Percentiles rank a stretch among this genome's conserved stretches.
These are phyloP conservation scores for Leucophora obtusa DNA, from an alignment of 2,888 invertebrate species.

Conservation along the genomic window DNA sequence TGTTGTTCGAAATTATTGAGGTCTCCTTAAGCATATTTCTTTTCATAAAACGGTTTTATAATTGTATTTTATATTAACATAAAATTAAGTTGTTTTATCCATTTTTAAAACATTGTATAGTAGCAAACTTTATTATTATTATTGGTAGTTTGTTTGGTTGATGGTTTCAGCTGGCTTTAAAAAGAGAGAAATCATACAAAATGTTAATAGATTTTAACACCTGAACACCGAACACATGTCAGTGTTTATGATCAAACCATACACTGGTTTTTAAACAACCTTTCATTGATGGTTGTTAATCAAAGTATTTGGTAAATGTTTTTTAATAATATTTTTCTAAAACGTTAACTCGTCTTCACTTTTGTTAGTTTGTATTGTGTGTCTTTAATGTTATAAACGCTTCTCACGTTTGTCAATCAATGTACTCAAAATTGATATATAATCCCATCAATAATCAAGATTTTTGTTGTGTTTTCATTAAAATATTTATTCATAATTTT, in stretches of 20 bases:
- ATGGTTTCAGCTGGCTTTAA: neutral
- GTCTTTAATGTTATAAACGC: constrained; percentile 34
- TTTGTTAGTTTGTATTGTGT: neutral
- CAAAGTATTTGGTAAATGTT: constrained; percentile 8
- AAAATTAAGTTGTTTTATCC: constrained; percentile 41
- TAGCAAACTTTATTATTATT: constrained; percentile 9
- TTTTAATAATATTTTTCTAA: neutral
- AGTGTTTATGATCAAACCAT: constrained; percentile 36
- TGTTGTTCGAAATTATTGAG: constrained; percentile 16
- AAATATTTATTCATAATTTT: constrained; percentile 45
- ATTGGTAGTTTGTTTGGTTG: constrained; percentile 1
- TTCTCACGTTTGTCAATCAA: constrained; percentile 61
- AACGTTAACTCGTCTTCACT: constrained; percentile 20
- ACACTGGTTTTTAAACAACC: constrained; percentile 14
- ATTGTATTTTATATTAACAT: constrained; percentile 40
- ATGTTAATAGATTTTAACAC: constrained; percentile 59
- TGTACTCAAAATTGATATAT: constrained; percentile 52
- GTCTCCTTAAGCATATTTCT: constrained; percentile 12
- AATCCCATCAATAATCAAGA: constrained; percentile 50
- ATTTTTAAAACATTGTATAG: constrained; percentile 23
- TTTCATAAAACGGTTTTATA: constrained; percentile 40
- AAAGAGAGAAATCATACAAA: constrained; percentile 45
- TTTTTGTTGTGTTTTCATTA: constrained; percentile 32
- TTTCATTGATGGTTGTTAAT: constrained; percentile 25
- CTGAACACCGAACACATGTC: constrained; percentile 53